phyloP scores from a whole-genome alignment of 2,888 invertebrate species.

The Eucera pruinosa region DNA sequence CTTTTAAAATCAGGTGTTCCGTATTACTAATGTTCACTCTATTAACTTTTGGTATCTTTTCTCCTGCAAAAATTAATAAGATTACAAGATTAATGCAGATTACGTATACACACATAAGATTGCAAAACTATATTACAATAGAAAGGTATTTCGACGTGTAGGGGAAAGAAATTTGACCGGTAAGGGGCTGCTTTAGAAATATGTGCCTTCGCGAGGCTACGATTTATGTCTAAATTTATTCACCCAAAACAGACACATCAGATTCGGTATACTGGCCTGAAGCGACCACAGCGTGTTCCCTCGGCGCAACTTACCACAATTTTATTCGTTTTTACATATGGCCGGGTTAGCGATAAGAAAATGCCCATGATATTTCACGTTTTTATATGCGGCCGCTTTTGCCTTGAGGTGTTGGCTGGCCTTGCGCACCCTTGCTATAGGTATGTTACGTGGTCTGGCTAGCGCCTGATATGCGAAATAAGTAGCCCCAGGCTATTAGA shows the following conservation, averaged over 20 bases:
- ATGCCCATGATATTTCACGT: constrained; percentile 81
- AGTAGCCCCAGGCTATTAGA: constrained; percentile 77
- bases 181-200: not conserved
- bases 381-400: constrained; percentile 79
- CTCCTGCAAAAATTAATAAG: too few relatives aligned
- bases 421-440: constrained; percentile 71
- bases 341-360: constrained; percentile 79
- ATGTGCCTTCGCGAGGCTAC: constrained; percentile 21
- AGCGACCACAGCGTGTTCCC: constrained; percentile 76
- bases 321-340: constrained; percentile 82
- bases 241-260: constrained; percentile 63
- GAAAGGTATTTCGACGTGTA: not conserved
- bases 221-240: constrained; percentile 63
- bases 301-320: constrained; percentile 79
- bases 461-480: constrained; percentile 80
- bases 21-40: too few relatives aligned
- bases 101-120: too few relatives aligned
- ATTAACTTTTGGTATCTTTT: too few relatives aligned
- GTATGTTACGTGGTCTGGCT: constrained; percentile 72
- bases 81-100: too few relatives aligned
- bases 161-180: constrained; percentile 2
- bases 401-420: constrained; percentile 82
- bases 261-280: constrained; percentile 71
- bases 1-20: too few relatives aligned
- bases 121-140: too few relatives aligned